A percentile compares a stretch with the other conserved stretches of the same genome.
Conservation (phyloP, 2,113 vertebrate genomes). For the Pan paniscus region DNA sequence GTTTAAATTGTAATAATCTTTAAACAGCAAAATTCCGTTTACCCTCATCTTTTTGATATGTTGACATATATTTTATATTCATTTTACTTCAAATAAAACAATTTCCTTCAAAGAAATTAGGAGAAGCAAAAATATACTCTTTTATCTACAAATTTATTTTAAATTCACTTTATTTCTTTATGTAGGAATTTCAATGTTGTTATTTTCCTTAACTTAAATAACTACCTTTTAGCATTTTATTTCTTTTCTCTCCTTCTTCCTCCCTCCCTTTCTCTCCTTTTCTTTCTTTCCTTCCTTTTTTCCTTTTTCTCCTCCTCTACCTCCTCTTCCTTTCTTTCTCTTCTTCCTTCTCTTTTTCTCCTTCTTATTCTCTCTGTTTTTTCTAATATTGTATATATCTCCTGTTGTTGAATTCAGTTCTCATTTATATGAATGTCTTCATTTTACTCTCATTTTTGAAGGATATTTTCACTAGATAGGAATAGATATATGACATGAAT, state of each 20-base stretch:
- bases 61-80: not conserved
- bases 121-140: not conserved
- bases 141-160: not conserved
- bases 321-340: no score
- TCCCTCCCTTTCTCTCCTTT: not conserved
- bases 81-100: constrained; percentile 1
- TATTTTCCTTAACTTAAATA: not conserved
- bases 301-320: no score
- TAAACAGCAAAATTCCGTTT: not conserved
- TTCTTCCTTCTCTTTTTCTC: not conserved
- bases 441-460: constrained; percentile 2
- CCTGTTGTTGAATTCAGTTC: not conserved
- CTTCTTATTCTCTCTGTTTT: not conserved
- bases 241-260: not conserved
- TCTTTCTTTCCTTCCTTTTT: not conserved
- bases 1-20: constrained; percentile 23
- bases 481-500: not conserved
- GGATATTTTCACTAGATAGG: not conserved
- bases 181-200: not conserved
- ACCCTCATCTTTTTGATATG: not conserved
- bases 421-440: not conserved
- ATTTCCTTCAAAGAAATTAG: constrained; percentile 1
- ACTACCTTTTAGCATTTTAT: not conserved
- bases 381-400: not conserved
- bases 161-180: constrained; percentile 7